A percentile compares a stretch with the other conserved stretches of the same genome.
Conservation (phyloP, 2,113 vertebrate species). For the Cephalopholis sonnerati region DNA sequence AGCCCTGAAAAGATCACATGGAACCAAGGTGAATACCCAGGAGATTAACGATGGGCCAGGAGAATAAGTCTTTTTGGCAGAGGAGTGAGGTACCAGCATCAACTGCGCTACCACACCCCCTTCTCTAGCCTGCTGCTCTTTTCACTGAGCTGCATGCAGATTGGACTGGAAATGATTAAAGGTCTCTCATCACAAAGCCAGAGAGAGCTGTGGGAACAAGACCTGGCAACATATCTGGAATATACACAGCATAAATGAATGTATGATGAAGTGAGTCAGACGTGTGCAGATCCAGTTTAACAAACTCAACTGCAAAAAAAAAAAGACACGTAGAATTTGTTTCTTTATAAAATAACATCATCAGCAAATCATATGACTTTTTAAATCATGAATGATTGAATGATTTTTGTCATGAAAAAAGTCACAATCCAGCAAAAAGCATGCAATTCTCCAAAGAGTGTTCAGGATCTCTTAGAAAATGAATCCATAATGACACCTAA, state of each 20-base stretch:
- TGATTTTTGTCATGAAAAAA: constrained; percentile 2
- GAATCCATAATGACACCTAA: not conserved
- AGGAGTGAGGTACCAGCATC: constrained; percentile 64
- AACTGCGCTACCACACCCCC: constrained; percentile 79
- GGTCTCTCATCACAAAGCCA: constrained; percentile 63
- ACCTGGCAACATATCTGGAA: constrained; percentile 63
- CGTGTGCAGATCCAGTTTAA: not conserved
- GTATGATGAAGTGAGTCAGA: constrained; percentile 14
- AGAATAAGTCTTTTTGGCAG: constrained; percentile 59
- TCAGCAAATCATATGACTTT: constrained; percentile 35
- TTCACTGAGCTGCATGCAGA: constrained; percentile 65
- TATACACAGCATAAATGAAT: constrained; percentile 26
- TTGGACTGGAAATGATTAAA: constrained; percentile 74
- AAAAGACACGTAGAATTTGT: not conserved
- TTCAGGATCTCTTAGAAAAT: not conserved
- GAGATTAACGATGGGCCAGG: constrained; percentile 26
- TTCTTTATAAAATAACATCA: not conserved
- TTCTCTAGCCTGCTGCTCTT: constrained; percentile 57
- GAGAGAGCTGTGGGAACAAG: constrained; percentile 63
- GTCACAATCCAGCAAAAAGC: not conserved
- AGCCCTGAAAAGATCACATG: constrained; percentile 15
- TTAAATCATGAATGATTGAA: not conserved
- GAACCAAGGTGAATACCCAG: constrained; percentile 11
- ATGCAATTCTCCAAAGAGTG: not conserved
- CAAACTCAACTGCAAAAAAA: not conserved